Evolutionary conservation across 2,888 invertebrate genomes (phyloP).

Genomic region (Latrodectus elegans): DNA sequence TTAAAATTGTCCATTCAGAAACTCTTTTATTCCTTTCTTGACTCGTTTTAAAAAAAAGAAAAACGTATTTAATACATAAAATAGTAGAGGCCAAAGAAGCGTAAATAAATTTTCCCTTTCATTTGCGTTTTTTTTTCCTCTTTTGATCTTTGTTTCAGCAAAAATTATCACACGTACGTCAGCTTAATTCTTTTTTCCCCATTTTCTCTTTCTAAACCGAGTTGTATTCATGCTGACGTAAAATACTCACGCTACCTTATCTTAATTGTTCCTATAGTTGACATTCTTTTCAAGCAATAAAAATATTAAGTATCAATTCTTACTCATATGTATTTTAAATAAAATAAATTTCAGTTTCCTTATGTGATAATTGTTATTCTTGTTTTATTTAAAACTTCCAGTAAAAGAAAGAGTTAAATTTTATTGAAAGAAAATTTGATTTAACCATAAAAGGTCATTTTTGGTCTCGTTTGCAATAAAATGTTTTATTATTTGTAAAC

Average conservation of each 20-base stretch:
- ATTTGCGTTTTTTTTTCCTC: background rate
- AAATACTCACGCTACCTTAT: constrained; percentile 32
- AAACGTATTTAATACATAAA: constrained; percentile 14
- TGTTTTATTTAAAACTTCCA: too few species aligned
- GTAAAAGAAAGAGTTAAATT: too few species aligned
- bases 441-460: too few species aligned
- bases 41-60: background rate
- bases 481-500: too few species aligned
- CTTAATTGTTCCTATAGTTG: constrained; percentile 6
- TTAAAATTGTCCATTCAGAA: background rate
- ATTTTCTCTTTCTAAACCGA: constrained; percentile 11
- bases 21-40: background rate
- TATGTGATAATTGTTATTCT: too few species aligned
- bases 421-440: too few species aligned
- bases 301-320: too few species aligned
- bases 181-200: constrained; percentile 20
- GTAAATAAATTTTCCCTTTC: constrained; percentile 35
- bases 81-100: constrained; percentile 28
- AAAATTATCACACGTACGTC: constrained; percentile 44
- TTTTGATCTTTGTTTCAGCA: constrained; percentile 24
- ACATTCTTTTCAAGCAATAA: too few species aligned
- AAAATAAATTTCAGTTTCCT: too few species aligned
- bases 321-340: too few species aligned
- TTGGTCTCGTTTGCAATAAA: too few species aligned
- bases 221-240: constrained; percentile 51